Conservation (phyloP, 2,888 invertebrate species). For the Omphaloscelis lunosa region DNA sequence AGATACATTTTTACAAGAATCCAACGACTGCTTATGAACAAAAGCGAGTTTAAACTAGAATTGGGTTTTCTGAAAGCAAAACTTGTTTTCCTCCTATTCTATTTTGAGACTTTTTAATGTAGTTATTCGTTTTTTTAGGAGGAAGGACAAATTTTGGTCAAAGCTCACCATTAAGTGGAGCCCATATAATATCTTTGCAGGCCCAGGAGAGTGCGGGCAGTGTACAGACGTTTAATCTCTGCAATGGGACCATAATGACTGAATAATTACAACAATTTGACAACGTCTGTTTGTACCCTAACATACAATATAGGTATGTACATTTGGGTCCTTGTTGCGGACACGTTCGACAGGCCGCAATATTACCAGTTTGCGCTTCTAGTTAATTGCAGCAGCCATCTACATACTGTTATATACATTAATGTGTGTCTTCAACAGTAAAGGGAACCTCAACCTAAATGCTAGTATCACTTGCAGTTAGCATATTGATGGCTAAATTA, state of each 20-base stretch:
- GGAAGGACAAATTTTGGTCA: not conserved
- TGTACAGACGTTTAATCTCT: not conserved
- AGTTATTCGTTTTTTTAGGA: not conserved
- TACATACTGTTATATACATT: not conserved
- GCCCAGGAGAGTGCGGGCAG: not conserved
- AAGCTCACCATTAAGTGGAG: not conserved
- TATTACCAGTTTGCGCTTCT: constrained; percentile 14
- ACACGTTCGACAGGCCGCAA: constrained; percentile 29
- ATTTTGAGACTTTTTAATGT: not conserved
- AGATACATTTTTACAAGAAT: not conserved
- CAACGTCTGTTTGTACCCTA: not conserved
- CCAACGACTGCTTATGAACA: not conserved
- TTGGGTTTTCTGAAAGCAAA: not conserved
- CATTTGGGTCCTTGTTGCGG: not conserved
- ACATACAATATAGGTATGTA: not conserved
- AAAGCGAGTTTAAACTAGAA: not conserved
- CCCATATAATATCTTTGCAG: too few relatives aligned
- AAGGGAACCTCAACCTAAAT: not conserved
- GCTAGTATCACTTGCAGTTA: not conserved
- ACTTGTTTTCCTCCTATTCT: not conserved
- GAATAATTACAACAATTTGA: constrained; percentile 1
- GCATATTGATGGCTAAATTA: constrained; percentile 10
- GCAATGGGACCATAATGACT: not conserved
- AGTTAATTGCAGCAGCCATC: constrained; percentile 24
- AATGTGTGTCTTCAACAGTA: not conserved